Evolutionary conservation across 1,140 invertebrate species (phyloP).

Genomic region (Acromyrmex echinatior): DNA sequence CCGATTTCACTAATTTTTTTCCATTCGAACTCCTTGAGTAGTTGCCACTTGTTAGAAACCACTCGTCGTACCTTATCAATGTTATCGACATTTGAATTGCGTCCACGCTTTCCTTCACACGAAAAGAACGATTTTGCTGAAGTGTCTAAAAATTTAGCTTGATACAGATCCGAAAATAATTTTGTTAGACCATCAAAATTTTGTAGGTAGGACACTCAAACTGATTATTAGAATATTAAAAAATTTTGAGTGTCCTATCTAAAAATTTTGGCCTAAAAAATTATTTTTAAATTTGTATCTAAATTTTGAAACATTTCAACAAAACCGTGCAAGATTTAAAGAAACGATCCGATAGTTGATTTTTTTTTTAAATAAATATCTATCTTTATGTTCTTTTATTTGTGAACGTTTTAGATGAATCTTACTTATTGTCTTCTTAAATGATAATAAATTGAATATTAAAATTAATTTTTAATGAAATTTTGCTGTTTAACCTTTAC

Average conservation of each 20-base stretch:
- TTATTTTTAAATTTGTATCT: too few species aligned
- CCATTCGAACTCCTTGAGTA: constrained; percentile 9
- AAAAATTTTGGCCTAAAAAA: too few species aligned
- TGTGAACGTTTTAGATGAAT: constrained; percentile 6
- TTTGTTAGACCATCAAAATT: too few species aligned
- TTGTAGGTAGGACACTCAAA: too few species aligned
- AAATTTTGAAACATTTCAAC: too few species aligned
- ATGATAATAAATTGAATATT: background rate
- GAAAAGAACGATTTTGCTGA: too few species aligned
- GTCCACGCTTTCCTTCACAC: constrained; percentile 38
- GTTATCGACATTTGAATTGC: constrained; percentile 63
- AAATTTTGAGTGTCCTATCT: too few species aligned
- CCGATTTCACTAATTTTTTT: constrained; percentile 45
- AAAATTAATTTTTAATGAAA: too few species aligned
- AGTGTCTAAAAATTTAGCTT: too few species aligned
- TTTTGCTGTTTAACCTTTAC: too few species aligned
- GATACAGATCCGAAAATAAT: too few species aligned
- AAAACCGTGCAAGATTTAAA: background rate
- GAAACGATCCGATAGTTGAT: background rate
- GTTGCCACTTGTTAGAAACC: constrained; percentile 1
- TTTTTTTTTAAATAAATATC: background rate
- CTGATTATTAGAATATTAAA: too few species aligned
- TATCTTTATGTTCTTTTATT: background rate
- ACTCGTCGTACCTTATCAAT: constrained; percentile 33
- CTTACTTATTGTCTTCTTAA: background rate